A percentile compares a stretch with the other conserved stretches of the same genome.
Evolutionary conservation across 1,140 invertebrate genomes (phyloP).

Genomic region (Apis florea): DNA sequence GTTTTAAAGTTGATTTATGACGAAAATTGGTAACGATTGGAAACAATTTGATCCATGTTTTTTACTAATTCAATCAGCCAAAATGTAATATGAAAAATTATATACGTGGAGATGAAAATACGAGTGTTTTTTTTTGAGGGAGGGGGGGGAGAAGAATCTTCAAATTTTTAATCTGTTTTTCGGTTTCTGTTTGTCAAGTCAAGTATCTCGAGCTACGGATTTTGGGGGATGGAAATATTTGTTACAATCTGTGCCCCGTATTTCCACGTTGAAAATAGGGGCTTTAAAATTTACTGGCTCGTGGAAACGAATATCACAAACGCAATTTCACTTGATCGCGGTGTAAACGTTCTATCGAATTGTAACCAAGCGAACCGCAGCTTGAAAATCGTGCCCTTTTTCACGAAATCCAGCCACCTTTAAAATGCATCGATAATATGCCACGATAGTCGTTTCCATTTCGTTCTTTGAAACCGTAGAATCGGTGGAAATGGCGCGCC

Average conservation of each 20-base stretch:
- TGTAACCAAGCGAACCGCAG: slow-evolving; percentile 44
- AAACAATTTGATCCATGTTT: too few species aligned
- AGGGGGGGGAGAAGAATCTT: too few species aligned
- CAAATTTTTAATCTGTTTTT: neutral
- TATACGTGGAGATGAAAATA: too few species aligned
- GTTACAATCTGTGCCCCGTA: slow-evolving; percentile 12
- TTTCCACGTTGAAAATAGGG: slow-evolving; percentile 8
- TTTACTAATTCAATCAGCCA: too few species aligned
- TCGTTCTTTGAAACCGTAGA: slow-evolving; percentile 21
- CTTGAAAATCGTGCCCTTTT: slow-evolving; percentile 34
- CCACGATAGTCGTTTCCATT: slow-evolving; percentile 21
- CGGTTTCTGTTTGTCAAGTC: neutral
- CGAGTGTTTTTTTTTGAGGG: neutral
- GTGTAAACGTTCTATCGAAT: slow-evolving; percentile 33
- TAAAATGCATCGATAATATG: slow-evolving; percentile 38
- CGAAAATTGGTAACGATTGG: too few species aligned
- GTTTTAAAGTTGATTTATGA: too few species aligned
- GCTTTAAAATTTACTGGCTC: neutral
- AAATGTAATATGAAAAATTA: too few species aligned
- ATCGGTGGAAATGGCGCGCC: neutral
- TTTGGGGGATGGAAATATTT: neutral
- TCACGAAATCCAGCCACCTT: slow-evolving; percentile 28
- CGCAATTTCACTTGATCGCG: slow-evolving; percentile 43
- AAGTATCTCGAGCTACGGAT: neutral
- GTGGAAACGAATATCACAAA: slow-evolving; percentile 6